Base-by-base conservation (phyloP, 2,888 invertebrate species). In the Augiades crinisus region DNA sequence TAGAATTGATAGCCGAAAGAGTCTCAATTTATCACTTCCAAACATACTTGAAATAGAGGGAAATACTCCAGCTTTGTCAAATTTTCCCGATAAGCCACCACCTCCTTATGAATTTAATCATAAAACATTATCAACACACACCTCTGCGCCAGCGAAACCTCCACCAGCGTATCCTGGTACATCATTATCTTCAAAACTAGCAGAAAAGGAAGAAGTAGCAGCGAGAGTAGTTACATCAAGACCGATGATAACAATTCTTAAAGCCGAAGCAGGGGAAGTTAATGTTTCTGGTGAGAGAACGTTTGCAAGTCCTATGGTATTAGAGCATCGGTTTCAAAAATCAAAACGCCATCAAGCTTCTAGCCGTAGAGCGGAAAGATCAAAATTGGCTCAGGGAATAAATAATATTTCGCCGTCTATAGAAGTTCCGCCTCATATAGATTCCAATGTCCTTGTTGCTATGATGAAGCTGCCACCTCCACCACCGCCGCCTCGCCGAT, bases 181-280 rank as follows among this genome's bases (percentile, higher is more conserved):
- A 27, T 61, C 74, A 12, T 64, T 60, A 36, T 59, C 72, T 46
- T 60, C 70, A 17, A 79, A 77, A 64, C 70, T 70, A 56, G 54
- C 61, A 7, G 84, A 86, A 17, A 86, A 86, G 57, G 94, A 94
- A 76, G 95, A 95, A 82, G 93, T 94, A 0, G 90, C 94, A 41
- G 95, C 95, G 0, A 90, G 95, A 57, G 94, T 95, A 59, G 94
- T 95, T 24, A 95, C 94, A 19, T 93, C 94, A 0, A 91, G 94
- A 56, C 94, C 95, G 0, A 94, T 94, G 77, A 94, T 94, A 49
- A 95, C 92, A 70, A 93, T 95, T 56, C 84, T 95, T 14, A 95
- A 94, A 67, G 95, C 95, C 6, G 95, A 95, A 72, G 93, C 95
- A 0, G 94, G 93, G 49, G 90, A 93, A 56, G 92, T 95, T 3